These are phyloP conservation scores for Platichthys flesus DNA, from an alignment of 2,113 vertebrate genomes.

Conservation along the genomic window DNA sequence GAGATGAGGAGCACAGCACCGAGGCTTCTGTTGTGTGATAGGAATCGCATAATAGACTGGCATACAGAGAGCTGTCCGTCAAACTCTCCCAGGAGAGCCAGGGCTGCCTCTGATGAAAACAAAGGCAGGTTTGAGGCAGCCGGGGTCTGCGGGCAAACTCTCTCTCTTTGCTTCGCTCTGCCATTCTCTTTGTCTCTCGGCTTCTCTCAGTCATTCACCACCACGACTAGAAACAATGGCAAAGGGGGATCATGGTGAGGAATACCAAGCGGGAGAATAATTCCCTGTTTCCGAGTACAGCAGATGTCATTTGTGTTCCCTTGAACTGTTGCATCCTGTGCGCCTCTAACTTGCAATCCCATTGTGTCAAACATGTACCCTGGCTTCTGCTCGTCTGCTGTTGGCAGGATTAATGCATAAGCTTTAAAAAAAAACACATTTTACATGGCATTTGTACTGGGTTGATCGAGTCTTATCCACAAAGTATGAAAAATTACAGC, in stretches of 20 bases:
- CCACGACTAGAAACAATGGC: conserved; percentile 64
- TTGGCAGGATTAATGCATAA: conserved; percentile 43
- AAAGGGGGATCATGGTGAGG: conserved; percentile 26
- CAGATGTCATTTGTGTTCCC: conserved; percentile 78
- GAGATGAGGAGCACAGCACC: conserved; percentile 63
- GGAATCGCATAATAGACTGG: conserved; percentile 80
- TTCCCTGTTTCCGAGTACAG: conserved; percentile 68
- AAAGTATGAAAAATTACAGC: conserved; percentile 38
- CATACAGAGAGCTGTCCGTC: conserved; percentile 79
- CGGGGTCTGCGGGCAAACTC: conserved; percentile 55
- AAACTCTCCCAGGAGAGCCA: conserved; percentile 74
- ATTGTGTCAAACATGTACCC: conserved; percentile 56
- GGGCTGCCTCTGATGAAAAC: conserved; percentile 69
- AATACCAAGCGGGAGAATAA: conserved; percentile 64
- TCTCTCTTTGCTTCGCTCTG: conserved; percentile 32
- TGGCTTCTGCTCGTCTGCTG: conserved; percentile 35
- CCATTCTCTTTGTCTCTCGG: conserved; percentile 53
- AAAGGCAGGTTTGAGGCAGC: conserved; percentile 68
- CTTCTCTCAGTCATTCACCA: conserved; percentile 37
- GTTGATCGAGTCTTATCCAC: conserved; percentile 60
- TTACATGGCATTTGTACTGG: conserved; percentile 58
- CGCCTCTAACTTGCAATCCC: conserved; percentile 56
- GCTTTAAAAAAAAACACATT: conserved; percentile 60
- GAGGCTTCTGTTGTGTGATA: conserved; percentile 74
- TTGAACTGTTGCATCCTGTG: conserved; percentile 63